phyloP scores from a whole-genome alignment of 53 echinoderm and acorn worm species.

The Crossaster papposus region DNA sequence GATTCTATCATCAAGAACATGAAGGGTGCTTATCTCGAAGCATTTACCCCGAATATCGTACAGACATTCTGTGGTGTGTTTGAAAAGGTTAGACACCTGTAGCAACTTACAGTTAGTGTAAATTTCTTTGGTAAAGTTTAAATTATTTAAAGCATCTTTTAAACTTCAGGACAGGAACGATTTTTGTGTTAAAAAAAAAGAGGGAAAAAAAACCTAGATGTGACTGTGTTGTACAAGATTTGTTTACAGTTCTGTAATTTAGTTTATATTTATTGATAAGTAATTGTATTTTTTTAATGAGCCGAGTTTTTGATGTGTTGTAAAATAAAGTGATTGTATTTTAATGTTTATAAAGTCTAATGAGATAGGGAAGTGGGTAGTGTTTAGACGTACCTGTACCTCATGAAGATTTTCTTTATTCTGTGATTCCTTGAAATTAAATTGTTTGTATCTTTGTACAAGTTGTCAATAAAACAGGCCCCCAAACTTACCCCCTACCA shows the following conservation, averaged over 20 bases:
- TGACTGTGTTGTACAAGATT: too few relatives aligned
- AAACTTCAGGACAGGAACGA: too few relatives aligned
- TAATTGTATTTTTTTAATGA: too few relatives aligned
- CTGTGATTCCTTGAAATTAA: too few relatives aligned
- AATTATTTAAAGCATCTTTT: not conserved
- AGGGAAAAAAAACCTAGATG: too few relatives aligned
- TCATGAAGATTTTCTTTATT: not conserved
- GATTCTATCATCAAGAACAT: slow-evolving; percentile 98
- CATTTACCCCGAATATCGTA: slow-evolving; percentile 82
- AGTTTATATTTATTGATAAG: too few relatives aligned
- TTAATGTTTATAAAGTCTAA: not conserved
- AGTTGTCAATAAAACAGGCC: not conserved
- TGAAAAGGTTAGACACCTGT: slow-evolving; percentile 78
- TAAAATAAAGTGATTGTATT: not conserved
- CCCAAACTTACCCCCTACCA: not conserved
- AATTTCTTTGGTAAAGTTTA: too few relatives aligned
- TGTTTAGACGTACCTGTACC: not conserved
- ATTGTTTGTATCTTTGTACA: too few relatives aligned
- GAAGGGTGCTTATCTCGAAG: slow-evolving; percentile 80
- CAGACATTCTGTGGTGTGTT: slow-evolving; percentile 90
- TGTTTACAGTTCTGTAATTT: too few relatives aligned
- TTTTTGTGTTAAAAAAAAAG: too few relatives aligned
- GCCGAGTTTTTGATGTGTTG: not conserved
- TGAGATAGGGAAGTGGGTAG: not conserved
- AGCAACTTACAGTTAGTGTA: too few relatives aligned